Percentiles rank a stretch among this genome's conserved stretches.
These are phyloP conservation scores for Eptesicus fuscus DNA, from an alignment of 2,113 vertebrate genomes.

Conservation along the genomic window DNA sequence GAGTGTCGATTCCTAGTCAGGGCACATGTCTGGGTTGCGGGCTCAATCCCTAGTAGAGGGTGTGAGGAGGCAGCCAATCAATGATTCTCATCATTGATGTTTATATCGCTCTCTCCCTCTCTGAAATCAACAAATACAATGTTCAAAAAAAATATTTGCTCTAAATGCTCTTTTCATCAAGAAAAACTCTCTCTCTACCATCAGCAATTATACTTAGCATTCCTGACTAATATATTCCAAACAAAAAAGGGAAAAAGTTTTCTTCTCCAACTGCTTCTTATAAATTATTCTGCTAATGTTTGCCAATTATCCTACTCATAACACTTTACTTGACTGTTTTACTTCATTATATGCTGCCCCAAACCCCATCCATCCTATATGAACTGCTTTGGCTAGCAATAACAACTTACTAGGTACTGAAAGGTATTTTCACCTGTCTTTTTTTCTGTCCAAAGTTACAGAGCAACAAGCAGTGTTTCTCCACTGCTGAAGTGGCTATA, in stretches of 20 bases:
- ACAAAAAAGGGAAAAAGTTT: neutral
- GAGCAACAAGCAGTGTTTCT: constrained; percentile 24
- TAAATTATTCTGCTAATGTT: constrained; percentile 15
- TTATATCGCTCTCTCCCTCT: no score
- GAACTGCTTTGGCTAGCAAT: constrained; percentile 9
- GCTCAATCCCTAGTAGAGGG: no score
- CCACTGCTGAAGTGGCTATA: neutral
- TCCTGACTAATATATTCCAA: constrained; percentile 18
- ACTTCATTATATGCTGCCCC: neutral
- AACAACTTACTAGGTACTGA: neutral
- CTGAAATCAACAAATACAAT: no score
- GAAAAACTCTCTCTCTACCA: neutral
- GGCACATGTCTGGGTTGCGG: no score
- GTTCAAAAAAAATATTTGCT: neutral
- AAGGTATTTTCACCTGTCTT: neutral
- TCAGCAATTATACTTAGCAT: neutral
- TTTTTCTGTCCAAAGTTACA: constrained; percentile 20
- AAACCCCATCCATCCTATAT: neutral
- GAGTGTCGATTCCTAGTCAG: no score
- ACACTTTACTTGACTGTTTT: constrained; percentile 17
- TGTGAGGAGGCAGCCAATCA: no score
- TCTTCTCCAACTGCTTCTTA: neutral
- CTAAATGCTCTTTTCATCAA: constrained; percentile 16
- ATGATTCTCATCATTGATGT: no score
- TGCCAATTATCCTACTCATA: neutral